Conservation (phyloP, 2,888 invertebrate genomes). For the Metacarcinus magister region DNA sequence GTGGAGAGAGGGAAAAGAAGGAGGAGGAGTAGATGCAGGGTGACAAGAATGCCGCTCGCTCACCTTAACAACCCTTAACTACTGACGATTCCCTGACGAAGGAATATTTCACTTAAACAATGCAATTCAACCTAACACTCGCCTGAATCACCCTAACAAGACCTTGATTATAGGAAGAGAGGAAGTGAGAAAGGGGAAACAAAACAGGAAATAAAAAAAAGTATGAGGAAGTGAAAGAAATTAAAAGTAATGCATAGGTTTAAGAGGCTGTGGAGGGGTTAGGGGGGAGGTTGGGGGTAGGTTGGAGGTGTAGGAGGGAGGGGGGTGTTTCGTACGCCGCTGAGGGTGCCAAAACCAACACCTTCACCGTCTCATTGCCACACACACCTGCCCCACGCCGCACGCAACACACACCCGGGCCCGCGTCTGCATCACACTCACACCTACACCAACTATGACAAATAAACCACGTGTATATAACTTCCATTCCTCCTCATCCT, state of each 20-base stretch:
- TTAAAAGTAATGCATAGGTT: background rate
- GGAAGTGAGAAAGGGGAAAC: background rate
- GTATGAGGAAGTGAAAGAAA: background rate
- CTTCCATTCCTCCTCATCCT: background rate
- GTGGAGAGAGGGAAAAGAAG: background rate
- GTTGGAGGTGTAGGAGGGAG: too few species aligned
- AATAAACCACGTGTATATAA: background rate
- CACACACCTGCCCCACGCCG: slow-evolving; percentile 4
- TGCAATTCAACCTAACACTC: background rate
- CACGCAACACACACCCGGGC: background rate
- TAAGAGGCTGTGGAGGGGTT: background rate
- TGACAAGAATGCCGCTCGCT: background rate
- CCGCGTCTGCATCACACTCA: background rate
- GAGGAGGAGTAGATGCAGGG: background rate
- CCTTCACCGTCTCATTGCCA: background rate
- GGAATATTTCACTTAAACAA: background rate
- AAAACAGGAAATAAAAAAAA: background rate
- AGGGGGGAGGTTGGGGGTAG: background rate
- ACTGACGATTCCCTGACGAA: background rate
- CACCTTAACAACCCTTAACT: background rate
- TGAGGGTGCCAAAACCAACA: background rate
- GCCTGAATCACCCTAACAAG: background rate
- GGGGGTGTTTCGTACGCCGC: background rate
- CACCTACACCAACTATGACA: background rate
- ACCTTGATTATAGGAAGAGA: background rate